Conservation (phyloP, 2,113 vertebrate species). For the Anthoscopus minutus region DNA sequence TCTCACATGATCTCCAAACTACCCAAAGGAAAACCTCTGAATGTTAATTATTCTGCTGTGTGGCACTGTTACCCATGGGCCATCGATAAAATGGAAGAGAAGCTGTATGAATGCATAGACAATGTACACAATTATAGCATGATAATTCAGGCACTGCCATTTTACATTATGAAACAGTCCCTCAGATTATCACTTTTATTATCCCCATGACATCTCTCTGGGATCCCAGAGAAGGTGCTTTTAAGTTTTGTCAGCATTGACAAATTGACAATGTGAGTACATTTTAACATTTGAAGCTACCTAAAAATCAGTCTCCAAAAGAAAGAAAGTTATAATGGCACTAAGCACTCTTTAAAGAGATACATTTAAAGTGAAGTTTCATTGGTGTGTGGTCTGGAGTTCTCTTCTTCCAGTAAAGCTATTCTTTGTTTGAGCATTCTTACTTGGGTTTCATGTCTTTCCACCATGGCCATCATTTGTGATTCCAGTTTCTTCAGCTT, state of each 20-base stretch:
- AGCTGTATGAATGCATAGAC: neutral
- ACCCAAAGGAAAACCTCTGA: neutral
- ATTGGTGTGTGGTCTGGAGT: conserved; percentile 82
- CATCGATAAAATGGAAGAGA: neutral
- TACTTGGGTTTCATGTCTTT: conserved; percentile 87
- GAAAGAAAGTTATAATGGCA: neutral
- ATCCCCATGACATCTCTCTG: conserved; percentile 37
- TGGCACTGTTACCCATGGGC: neutral
- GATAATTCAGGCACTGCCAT: conserved; percentile 52
- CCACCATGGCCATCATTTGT: conserved; percentile 92
- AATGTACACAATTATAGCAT: neutral
- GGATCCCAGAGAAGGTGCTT: neutral
- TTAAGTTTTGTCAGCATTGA: neutral
- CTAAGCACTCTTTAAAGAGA: neutral
- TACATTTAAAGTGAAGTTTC: conserved; percentile 82
- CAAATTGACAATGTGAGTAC: neutral
- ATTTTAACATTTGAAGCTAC: neutral
- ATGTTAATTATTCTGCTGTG: neutral
- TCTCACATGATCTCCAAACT: neutral
- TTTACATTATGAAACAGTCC: conserved; percentile 28
- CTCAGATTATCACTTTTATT: conserved; percentile 34
- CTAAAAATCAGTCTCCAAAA: neutral
- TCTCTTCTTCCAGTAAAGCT: conserved; percentile 85
- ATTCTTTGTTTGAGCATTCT: conserved; percentile 88
- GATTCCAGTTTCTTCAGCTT: conserved; percentile 88